Conservation (phyloP, 2,888 invertebrate species). For the Caenorhabditis sp. region DNA sequence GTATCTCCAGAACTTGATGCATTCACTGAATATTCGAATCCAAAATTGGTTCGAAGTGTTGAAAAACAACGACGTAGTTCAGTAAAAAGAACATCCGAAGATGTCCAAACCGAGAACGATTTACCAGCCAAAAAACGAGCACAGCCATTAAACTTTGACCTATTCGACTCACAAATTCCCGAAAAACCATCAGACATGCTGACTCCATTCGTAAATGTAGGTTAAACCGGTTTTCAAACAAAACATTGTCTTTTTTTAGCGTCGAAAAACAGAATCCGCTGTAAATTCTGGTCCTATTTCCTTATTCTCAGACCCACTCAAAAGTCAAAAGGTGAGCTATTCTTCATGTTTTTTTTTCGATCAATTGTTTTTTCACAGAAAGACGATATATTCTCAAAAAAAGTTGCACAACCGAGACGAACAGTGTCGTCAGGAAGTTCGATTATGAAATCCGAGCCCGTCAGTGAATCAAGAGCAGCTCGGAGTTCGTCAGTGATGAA, state of each 20-base stretch:
- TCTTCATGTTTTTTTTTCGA: background rate
- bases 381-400: constrained; percentile 26
- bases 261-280: constrained; percentile 21
- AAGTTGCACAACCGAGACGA: constrained; percentile 13
- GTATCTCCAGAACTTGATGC: constrained; percentile 27
- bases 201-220: constrained; percentile 32
- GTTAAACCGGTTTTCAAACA: background rate
- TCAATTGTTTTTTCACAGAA: constrained; percentile 2
- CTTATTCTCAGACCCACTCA: constrained; percentile 19
- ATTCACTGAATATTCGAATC: constrained; percentile 18
- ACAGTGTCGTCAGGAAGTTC: constrained; percentile 8
- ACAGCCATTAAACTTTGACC: background rate
- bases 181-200: constrained; percentile 8
- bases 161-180: constrained; percentile 29
- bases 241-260: constrained; percentile 11
- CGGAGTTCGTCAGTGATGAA: background rate
- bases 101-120: background rate
- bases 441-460: background rate
- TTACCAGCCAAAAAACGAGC: constrained; percentile 3
- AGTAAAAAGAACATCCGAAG: background rate
- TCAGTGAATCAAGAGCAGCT: background rate
- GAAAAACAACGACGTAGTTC: background rate
- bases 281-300: constrained; percentile 4
- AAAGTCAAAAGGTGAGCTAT: background rate
- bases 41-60: background rate